Evolutionary conservation across 2,888 invertebrate genomes (phyloP).

Genomic region (Chrysomela aeneicollis): DNA sequence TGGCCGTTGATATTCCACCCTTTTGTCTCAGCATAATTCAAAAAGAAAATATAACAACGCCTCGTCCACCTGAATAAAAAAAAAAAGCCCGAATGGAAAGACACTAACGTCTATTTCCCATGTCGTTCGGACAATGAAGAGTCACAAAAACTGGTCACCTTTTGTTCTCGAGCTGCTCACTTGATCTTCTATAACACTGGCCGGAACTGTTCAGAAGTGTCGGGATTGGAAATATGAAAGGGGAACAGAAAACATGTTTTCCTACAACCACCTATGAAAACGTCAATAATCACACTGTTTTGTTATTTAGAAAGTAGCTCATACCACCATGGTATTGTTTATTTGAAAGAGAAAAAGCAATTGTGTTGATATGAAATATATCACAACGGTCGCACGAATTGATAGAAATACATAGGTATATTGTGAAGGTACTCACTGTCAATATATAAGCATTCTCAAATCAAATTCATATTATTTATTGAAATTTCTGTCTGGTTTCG

Average conservation of each 20-base stretch:
- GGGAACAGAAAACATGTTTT: slow-evolving; percentile 12
- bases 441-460: too few relatives aligned
- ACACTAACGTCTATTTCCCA: slow-evolving; percentile 38
- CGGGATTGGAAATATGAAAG: slow-evolving; percentile 26
- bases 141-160: slow-evolving; percentile 40
- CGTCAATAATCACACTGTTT: too few relatives aligned
- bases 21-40: background rate
- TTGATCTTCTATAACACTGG: slow-evolving; percentile 31
- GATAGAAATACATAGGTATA: too few relatives aligned
- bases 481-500: too few relatives aligned
- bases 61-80: slow-evolving; percentile 12
- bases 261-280: too few relatives aligned
- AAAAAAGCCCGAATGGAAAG: slow-evolving; percentile 14
- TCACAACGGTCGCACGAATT: too few relatives aligned
- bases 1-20: background rate
- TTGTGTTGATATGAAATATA: too few relatives aligned
- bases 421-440: too few relatives aligned
- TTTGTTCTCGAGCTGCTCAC: slow-evolving; percentile 40
- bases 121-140: slow-evolving; percentile 36
- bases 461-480: too few relatives aligned
- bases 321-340: too few relatives aligned
- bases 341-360: too few relatives aligned
- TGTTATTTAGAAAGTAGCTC: too few relatives aligned
- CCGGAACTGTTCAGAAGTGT: slow-evolving; percentile 29
- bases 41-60: background rate